phyloP scores from a whole-genome alignment of 1,140 invertebrate genomes.

The Ostrea denselamellosa region DNA sequence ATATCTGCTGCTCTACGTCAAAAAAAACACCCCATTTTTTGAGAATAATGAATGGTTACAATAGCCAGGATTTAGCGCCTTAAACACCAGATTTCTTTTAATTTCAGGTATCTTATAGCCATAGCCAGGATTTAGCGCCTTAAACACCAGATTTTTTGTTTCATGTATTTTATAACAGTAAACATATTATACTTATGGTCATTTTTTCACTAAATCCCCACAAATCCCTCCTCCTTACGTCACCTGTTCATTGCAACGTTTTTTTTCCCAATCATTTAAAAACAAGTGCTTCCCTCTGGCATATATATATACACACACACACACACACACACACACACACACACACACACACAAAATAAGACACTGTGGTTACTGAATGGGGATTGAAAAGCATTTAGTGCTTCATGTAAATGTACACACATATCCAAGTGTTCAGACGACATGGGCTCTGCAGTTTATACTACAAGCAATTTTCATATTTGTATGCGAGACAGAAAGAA shows the following conservation, averaged over 20 bases:
- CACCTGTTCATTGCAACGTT: neutral
- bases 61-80: neutral
- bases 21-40: neutral
- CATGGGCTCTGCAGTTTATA: no score
- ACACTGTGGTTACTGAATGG: neutral
- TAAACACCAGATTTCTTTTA: neutral
- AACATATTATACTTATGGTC: neutral
- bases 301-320: neutral
- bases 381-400: no score
- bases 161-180: neutral
- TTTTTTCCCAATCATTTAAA: no score
- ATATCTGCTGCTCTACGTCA: neutral
- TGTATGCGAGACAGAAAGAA: no score
- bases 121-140: neutral
- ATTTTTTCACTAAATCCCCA: neutral
- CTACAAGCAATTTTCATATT: no score
- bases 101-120: neutral
- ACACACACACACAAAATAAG: neutral
- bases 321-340: no score
- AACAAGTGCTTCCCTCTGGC: no score
- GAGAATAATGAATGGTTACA: neutral
- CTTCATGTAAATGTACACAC: no score
- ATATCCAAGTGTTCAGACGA: no score
- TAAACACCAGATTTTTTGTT: slow-evolving; percentile 18
- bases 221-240: neutral